Evolutionary conservation across 2,113 vertebrate species (phyloP).

Genomic region (Argyrosomus japonicus): DNA sequence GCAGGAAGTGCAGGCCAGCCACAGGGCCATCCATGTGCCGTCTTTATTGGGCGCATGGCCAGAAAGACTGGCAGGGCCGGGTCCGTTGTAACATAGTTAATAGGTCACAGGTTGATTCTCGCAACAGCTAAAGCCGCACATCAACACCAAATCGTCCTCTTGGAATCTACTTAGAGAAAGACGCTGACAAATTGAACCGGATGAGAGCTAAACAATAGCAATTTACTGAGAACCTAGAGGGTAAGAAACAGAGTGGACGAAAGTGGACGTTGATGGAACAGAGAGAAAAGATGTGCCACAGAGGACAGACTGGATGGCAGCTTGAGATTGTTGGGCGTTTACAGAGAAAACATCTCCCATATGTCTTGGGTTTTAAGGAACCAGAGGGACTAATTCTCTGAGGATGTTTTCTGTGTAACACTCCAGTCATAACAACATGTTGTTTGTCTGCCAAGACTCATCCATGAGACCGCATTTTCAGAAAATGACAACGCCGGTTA

Average conservation of each 20-base stretch:
- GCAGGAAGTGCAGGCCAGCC: slow-evolving; percentile 40
- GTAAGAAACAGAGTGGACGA: too few species aligned
- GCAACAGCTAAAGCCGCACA: background rate
- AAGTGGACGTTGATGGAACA: background rate
- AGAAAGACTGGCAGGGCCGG: background rate
- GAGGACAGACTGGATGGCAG: slow-evolving; percentile 11
- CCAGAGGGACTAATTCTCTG: slow-evolving; percentile 26
- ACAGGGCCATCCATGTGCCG: background rate
- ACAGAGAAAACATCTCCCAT: slow-evolving; percentile 13
- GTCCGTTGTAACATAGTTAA: background rate
- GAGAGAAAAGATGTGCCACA: background rate
- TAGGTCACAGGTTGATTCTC: background rate
- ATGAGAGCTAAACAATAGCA: background rate
- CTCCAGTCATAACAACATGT: slow-evolving; percentile 47
- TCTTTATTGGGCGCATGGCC: slow-evolving; percentile 18
- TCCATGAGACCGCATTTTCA: background rate
- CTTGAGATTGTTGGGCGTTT: background rate
- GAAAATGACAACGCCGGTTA: background rate
- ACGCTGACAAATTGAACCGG: background rate
- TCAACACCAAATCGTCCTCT: background rate
- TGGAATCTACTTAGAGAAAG: background rate
- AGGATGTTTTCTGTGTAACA: background rate
- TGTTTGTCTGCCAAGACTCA: slow-evolving; percentile 42
- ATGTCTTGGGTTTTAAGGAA: background rate
- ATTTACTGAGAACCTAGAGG: background rate